A percentile compares a stretch with the other conserved stretches of the same genome.
Evolutionary conservation across 2,113 vertebrate species (phyloP).

Genomic region (Daubentonia madagascariensis): DNA sequence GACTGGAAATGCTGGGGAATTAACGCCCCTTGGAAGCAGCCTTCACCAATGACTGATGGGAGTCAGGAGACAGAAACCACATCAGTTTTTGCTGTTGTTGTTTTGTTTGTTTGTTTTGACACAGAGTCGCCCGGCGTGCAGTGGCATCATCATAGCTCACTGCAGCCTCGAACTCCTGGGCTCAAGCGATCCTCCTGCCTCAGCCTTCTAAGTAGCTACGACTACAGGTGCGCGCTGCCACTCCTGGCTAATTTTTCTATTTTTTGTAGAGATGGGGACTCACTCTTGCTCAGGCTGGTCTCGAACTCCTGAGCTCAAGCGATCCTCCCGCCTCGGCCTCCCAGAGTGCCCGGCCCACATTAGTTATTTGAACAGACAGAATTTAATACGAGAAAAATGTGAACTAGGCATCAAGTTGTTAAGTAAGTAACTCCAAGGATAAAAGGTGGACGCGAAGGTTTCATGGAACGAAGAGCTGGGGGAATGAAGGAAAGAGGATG

Average conservation of each 20-base stretch:
- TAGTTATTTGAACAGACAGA: background rate
- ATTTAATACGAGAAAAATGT: background rate
- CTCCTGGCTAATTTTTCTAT: no score
- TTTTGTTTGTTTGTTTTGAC: no score
- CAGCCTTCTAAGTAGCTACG: no score
- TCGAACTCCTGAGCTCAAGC: no score
- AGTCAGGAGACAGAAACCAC: background rate
- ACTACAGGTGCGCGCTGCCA: no score
- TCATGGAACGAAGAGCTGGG: background rate
- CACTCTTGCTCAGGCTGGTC: no score
- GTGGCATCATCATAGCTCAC: no score
- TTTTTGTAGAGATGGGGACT: no score
- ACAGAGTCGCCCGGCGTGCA: no score
- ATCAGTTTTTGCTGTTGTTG: background rate
- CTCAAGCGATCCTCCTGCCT: no score
- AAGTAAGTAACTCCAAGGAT: background rate
- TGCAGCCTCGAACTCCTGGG: no score
- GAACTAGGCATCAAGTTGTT: background rate
- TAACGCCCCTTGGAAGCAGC: background rate
- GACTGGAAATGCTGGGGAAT: background rate
- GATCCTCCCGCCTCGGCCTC: no score
- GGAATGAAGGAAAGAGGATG: background rate
- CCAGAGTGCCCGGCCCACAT: background rate
- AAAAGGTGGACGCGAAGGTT: background rate
- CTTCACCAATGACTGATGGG: background rate